phyloP scores from a whole-genome alignment of 92 coral and sea anemone genomes.

The Pocillopora meandrina region DNA sequence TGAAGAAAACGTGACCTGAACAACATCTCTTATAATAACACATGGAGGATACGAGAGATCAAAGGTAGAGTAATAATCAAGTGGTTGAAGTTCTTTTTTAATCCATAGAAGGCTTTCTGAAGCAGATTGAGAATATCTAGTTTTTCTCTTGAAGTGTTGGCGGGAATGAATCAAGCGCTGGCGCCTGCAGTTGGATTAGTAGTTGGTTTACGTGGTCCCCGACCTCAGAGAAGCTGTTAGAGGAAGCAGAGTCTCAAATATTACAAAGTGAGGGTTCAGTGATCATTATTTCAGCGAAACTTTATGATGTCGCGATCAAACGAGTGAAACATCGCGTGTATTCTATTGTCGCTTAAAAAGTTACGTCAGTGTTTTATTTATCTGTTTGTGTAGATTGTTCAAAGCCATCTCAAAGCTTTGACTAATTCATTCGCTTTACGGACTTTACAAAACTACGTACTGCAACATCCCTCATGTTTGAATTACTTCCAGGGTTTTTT shows the following conservation, averaged over 20 bases:
- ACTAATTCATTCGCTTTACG: too few relatives aligned
- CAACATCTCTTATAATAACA: neutral
- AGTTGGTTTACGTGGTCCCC: constrained; percentile 97
- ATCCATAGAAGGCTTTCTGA: neutral
- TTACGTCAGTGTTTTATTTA: too few relatives aligned
- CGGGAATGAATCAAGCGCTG: neutral
- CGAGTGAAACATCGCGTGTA: neutral
- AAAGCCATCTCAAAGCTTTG: too few relatives aligned
- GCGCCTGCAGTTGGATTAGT: constrained; percentile 12
- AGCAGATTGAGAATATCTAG: neutral
- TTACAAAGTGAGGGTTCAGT: constrained; percentile 69
- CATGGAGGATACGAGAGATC: constrained; percentile 27
- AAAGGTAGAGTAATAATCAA: constrained; percentile 11
- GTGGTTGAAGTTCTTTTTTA: neutral
- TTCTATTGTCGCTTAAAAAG: too few relatives aligned
- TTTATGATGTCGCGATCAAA: neutral
- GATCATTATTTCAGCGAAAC: neutral
- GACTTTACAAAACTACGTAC: too few relatives aligned
- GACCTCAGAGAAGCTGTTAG: constrained; percentile 85
- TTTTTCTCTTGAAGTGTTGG: neutral
- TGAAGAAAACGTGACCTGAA: constrained; percentile 11
- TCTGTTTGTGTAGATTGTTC: too few relatives aligned
- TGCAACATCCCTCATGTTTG: too few relatives aligned
- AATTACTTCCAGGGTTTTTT: too few relatives aligned
- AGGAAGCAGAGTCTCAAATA: constrained; percentile 81